Conservation (phyloP, 2,113 vertebrate species). For the Sula dactylatra region DNA sequence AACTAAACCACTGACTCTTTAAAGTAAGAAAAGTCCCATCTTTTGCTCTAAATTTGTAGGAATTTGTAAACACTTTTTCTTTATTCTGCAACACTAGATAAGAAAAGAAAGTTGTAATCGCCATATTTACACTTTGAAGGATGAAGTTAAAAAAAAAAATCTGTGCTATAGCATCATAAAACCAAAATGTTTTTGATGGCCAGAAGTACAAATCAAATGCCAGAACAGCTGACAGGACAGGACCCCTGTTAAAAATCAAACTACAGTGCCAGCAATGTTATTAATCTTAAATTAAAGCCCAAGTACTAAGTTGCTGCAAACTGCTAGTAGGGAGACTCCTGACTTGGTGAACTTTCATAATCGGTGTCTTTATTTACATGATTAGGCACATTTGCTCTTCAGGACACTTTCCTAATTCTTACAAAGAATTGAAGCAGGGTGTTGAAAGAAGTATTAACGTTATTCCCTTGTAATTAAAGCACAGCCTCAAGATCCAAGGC, state of each 20-base stretch:
- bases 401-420: neutral
- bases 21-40: slow-evolving; percentile 86
- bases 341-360: neutral
- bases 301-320: neutral
- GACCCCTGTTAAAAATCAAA: neutral
- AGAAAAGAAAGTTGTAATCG: slow-evolving; percentile 16
- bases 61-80: slow-evolving; percentile 89
- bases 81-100: slow-evolving; percentile 85
- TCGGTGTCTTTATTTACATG: neutral
- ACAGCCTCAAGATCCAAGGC: neutral
- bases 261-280: neutral
- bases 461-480: neutral
- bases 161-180: neutral
- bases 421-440: neutral
- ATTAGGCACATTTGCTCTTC: neutral
- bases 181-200: neutral
- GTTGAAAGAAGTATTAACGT: neutral
- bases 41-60: slow-evolving; percentile 91
- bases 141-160: neutral
- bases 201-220: neutral
- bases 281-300: neutral
- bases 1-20: slow-evolving; percentile 93
- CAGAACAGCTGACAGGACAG: neutral
- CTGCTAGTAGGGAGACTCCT: neutral
- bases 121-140: neutral